Evolutionary conservation across 1,140 invertebrate genomes (phyloP), one percentile per base, ranked within the genome.

Genomic region (Drosophila insularis): DNA sequence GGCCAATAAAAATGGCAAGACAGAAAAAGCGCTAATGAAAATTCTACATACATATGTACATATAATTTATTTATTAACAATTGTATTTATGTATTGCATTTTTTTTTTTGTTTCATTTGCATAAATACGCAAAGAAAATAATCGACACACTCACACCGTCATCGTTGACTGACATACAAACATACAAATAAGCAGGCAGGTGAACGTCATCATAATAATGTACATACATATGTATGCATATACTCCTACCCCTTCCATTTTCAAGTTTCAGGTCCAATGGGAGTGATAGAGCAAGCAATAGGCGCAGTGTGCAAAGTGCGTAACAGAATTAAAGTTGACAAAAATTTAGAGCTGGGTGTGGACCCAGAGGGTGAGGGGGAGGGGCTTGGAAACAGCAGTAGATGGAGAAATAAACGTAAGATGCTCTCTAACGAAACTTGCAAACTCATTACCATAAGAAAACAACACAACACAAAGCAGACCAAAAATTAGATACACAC

Each of bases 371-470:
- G 4, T 46, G 46, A 4, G 2, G 53, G n/a, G 4, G 53, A 53
- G 8, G 2, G 53, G 46, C 71, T 40, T 53, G 50, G 23, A 80
- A 62, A 11, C 50, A 63, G 66, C 61, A 11, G 32, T 11, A 58
- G 54, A 31, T 23, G 53, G 37, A 46, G 32, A 68, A 19, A 66
- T 63, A 61, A 70, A 60, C 62, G 70, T 70, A 53, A 63, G 75
- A 82, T 82, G 72, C 69, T 71, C 54, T 53, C 59, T 43, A 62
- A 23, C 60, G 62, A 70, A 71, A 54, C 19, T 14, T 71, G 72
- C 73, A 70, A 78, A 81, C 82, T 86, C 79, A 87, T 87, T 87
- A 89, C 64, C 82, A 87, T 87, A 87, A 69, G 75, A 86, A 86
- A 86, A 86, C 71, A 77, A 50, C 74, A 85, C 71, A 87, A 78